Evolutionary conservation across 2,113 vertebrate genomes (phyloP).

Genomic region (Oreochromis tanganicae): DNA sequence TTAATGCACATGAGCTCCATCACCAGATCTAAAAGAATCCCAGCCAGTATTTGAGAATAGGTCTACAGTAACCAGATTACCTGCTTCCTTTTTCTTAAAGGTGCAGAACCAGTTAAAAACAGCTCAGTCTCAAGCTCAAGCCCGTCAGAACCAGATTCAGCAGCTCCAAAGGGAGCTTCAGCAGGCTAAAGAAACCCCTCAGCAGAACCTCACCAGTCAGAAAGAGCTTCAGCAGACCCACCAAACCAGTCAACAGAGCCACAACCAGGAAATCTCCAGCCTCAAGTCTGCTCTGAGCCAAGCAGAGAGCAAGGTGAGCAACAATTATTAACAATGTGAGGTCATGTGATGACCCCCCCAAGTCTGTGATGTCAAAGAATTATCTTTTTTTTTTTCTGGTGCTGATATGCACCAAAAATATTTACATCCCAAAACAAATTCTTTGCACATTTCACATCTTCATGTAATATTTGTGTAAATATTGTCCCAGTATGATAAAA

Average conservation of each 20-base stretch:
- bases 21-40: neutral
- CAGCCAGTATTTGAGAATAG: neutral
- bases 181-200: conserved; percentile 52
- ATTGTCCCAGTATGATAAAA: neutral
- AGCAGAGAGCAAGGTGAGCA: conserved; percentile 78
- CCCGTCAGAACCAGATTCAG: conserved; percentile 59
- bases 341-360: neutral
- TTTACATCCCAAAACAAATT: neutral
- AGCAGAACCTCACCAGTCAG: conserved; percentile 45
- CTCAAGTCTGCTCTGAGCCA: conserved; percentile 80
- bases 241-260: conserved; percentile 35
- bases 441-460: neutral
- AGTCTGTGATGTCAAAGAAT: neutral
- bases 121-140: conserved; percentile 35
- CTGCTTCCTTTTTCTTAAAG: neutral
- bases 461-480: neutral
- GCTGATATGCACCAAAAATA: neutral
- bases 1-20: neutral
- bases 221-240: conserved; percentile 58
- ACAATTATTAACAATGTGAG: neutral
- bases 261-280: conserved; percentile 78
- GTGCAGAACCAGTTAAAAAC: conserved; percentile 58
- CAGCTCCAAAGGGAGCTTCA: conserved; percentile 58
- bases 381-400: neutral
- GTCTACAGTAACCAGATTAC: neutral